phyloP scores from a whole-genome alignment of 2,888 invertebrate genomes.

The Dyspetes luteomarginatus region DNA sequence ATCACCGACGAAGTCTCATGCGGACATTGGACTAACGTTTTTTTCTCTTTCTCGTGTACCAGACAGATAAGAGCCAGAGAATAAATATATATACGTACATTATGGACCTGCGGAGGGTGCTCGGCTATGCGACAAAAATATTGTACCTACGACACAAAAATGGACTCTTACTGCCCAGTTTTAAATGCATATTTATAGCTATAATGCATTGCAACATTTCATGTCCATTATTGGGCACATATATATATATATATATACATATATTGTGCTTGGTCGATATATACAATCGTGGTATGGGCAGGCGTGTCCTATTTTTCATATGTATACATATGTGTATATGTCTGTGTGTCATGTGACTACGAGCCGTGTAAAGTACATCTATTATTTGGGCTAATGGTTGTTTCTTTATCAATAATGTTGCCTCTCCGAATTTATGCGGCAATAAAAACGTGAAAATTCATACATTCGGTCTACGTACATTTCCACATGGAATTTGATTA shows the following conservation, averaged over 20 bases:
- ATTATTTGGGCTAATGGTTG: conserved; percentile 25
- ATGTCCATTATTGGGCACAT: conserved; percentile 33
- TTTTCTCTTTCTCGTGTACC: conserved; percentile 7
- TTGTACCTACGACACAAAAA: conserved; percentile 14
- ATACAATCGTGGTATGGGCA: conserved; percentile 3
- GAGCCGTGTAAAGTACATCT: conserved; percentile 7
- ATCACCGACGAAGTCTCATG: conserved; percentile 13
- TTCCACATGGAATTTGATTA: no score
- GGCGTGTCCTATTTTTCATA: conserved; percentile 10
- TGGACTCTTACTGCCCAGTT: background rate
- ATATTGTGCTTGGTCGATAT: background rate
- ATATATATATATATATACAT: no score
- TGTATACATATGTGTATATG: background rate
- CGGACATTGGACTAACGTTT: conserved; percentile 16
- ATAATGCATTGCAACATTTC: background rate
- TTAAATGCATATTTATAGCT: background rate
- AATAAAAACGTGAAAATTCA: no score
- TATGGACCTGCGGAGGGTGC: no score
- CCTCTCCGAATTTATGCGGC: background rate
- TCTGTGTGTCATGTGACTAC: background rate
- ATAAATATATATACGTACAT: background rate
- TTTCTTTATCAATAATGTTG: conserved; percentile 14
- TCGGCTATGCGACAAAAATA: conserved; percentile 21
- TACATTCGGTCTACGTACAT: no score
- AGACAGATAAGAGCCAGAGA: conserved; percentile 41